Conservation (phyloP, 2,113 vertebrate species). For the Anhinga anhinga region DNA sequence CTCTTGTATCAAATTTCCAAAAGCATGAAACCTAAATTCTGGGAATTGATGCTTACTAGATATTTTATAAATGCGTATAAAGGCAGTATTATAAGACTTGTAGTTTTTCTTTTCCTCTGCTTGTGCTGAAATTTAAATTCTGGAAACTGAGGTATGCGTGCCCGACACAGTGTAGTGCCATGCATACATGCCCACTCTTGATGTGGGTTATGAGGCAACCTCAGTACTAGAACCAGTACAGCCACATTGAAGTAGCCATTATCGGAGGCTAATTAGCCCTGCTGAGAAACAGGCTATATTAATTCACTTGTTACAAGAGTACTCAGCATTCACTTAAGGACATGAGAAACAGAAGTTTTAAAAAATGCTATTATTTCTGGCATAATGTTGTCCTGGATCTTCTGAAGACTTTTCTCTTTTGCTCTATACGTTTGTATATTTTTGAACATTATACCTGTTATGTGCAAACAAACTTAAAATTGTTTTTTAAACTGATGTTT, state of each 20-base stretch:
- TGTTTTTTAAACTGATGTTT: background rate
- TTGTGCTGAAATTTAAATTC: background rate
- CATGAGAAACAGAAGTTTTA: background rate
- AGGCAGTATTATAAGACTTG: background rate
- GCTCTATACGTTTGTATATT: fast-evolving
- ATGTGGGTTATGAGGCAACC: background rate
- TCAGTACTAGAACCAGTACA: background rate
- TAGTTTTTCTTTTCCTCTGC: background rate
- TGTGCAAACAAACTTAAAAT: background rate
- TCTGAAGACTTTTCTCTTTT: background rate
- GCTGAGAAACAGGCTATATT: background rate
- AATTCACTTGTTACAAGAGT: background rate
- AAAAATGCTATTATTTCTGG: background rate
- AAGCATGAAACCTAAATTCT: background rate
- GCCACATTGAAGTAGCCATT: background rate
- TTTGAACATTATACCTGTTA: background rate
- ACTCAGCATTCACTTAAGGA: background rate
- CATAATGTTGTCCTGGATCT: background rate
- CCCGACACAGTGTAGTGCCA: background rate
- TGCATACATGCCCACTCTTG: background rate
- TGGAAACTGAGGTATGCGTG: fast-evolving
- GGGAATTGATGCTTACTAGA: background rate
- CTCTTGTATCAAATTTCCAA: background rate
- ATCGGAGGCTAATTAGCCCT: background rate
- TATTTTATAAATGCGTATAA: background rate